phyloP scores from a whole-genome alignment of 2,888 invertebrate genomes.

The Synergus gifuensis region DNA sequence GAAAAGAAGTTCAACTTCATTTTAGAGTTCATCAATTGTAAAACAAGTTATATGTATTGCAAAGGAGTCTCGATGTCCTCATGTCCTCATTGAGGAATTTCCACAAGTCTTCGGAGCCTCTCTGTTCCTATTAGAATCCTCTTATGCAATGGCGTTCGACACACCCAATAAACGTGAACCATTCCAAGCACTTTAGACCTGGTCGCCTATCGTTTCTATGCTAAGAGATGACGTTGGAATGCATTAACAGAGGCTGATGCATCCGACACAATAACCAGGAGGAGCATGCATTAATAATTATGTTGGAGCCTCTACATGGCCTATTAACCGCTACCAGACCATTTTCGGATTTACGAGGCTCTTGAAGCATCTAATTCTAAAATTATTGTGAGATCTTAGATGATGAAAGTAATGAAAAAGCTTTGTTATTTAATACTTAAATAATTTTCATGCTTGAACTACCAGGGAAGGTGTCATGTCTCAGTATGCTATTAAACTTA shows the following conservation, averaged over 20 bases:
- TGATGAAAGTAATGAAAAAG: not conserved
- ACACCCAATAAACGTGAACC: slow-evolving; percentile 31
- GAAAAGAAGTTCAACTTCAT: not conserved
- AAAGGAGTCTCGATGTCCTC: not conserved
- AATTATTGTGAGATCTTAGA: not conserved
- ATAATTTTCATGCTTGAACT: no score
- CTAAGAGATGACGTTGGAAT: slow-evolving; percentile 43
- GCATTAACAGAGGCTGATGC: slow-evolving; percentile 43
- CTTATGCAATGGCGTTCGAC: slow-evolving; percentile 34
- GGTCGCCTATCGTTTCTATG: slow-evolving; percentile 23
- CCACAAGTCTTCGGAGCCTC: slow-evolving; percentile 9
- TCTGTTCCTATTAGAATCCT: slow-evolving; percentile 21
- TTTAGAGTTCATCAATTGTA: not conserved
- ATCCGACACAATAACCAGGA: slow-evolving; percentile 41
- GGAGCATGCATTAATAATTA: slow-evolving; percentile 45
- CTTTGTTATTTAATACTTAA: not conserved
- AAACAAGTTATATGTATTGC: not conserved
- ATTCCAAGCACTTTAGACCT: slow-evolving; percentile 38
- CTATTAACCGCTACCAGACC: slow-evolving; percentile 28
- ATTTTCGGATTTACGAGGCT: not conserved
- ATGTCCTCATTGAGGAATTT: not conserved
- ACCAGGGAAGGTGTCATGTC: no score
- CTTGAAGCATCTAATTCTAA: not conserved
- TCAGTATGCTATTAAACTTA: no score
- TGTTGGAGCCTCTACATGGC: slow-evolving; percentile 33